Evolutionary conservation across 2,113 vertebrate genomes (phyloP), one percentile per base, ranked within the genome.

Genomic region (Electrona antarctica): DNA sequence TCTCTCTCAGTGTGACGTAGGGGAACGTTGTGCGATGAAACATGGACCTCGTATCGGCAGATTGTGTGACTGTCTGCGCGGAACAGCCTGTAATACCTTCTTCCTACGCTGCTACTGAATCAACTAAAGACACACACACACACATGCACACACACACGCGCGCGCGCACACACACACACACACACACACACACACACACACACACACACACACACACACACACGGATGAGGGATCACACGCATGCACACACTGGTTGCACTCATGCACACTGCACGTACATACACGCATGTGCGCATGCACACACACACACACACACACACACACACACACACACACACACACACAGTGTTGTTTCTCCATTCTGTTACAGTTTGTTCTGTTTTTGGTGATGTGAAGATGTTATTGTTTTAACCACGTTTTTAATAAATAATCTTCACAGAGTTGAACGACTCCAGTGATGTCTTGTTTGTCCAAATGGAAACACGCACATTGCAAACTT

Each of bases 81-180:
- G 94, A 61, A 91, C 92, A 0, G 91, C 89, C 48, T 95, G 94
- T 83, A 94, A 94, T 80, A 90, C 88, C 60, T 94, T 94, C 91
- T 94, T 95, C 85, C 86, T 95, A 67, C 93, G 92, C 81, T 95
- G 94, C 90, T 92, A 95, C 84, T 95, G 87, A 93, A 62, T 21
- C 64, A 46, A 52, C 33, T 64, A 11, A 66, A n/a, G n/a, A n/a
- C 12, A 59, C 57, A 48, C 58, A 29, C 29, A 57, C 58, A 14
- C 8, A 11, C 59, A 61, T 21, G 8, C n/a, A 29, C 15, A 29
- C 59, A 29, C 21, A 12, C 41, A 2, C 7, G 47, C n/a, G n/a
- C n/a, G n/a, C n/a, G n/a, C 58, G 13, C 51, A 62, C 14, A 69
- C 60, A 60, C 49, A 12, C 14, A 7, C 7, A 66, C 57, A 48